Evolutionary conservation across 1,140 invertebrate species (phyloP), one percentile per base, ranked within the genome.

Genomic region (Tyrophagus putrescentiae): DNA sequence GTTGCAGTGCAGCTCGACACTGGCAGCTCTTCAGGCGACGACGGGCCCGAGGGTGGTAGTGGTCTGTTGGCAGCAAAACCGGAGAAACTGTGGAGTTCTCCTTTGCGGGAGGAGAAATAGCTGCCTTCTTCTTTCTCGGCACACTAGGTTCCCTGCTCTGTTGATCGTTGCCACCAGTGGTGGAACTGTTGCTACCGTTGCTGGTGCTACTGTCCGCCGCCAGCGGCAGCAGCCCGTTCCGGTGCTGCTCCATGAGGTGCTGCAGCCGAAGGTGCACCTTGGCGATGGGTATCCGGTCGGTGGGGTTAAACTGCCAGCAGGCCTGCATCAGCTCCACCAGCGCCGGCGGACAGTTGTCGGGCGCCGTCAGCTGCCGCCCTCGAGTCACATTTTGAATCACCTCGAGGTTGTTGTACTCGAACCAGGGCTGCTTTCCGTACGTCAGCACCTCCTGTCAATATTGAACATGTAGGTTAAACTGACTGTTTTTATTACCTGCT

Each of bases 361-460:
- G 66, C 45, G 61, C 33, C 1, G 71, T 68, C 5, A 75, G 62
- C 7, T 70, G 56, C 45, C 68, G 65, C 6, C 71, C 68, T 31
- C 68, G 66, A 25, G 70, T 70, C 28, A 75, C 68, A 34, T 71
- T 66, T 23, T 72, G 67, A 25, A 75, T 73, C 6, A 75, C 73
- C 68, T 75, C 72, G 25, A 71, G 67, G 64, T 75, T 75, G 25
- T 72, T 71, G 5, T 71, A 62, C 63, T 74, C 73, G 61, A 67
- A 74, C 71, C 73, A 65, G 1, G 64, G 66, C 21, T 65, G 63
- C 34, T 64, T 64, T 31, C 66, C 66, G 52, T 60, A 62, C 9
- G 56, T 61, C 21, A 59, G 18, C 3, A 59, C 39, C 34, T 59
- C 57, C n/a, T n/a, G n/a, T n/a, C n/a, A n/a, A n/a, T n/a, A n/a